Evolutionary conservation across 2,113 vertebrate species (phyloP).

Genomic region (Nesoenas mayeri): DNA sequence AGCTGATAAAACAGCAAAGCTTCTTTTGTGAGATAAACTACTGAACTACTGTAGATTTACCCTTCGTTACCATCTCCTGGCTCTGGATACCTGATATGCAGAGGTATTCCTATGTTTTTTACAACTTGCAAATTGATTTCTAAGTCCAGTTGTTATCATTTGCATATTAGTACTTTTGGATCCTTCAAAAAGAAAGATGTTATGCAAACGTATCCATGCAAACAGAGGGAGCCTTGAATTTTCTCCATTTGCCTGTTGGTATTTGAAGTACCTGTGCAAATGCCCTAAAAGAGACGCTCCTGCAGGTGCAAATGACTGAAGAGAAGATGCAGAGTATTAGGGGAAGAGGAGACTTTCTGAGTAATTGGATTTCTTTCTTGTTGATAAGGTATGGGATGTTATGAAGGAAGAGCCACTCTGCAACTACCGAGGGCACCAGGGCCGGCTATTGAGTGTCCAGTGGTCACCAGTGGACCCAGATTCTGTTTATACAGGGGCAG

Average conservation of each 20-base stretch:
- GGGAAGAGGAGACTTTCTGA: neutral
- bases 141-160: neutral
- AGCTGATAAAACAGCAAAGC: neutral
- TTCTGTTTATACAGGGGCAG: constrained; percentile 89
- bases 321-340: neutral
- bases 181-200: neutral
- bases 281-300: neutral
- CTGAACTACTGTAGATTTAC: neutral
- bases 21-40: neutral
- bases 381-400: constrained; percentile 90
- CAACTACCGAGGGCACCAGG: constrained; percentile 92
- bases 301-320: neutral
- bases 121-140: neutral
- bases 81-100: neutral
- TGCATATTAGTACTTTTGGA: neutral
- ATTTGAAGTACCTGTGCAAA: neutral
- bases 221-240: neutral
- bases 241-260: neutral
- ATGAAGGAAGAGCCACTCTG: constrained; percentile 84
- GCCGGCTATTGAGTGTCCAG: constrained; percentile 86
- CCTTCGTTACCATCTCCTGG: neutral
- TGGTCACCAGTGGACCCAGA: constrained; percentile 93
- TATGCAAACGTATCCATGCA: neutral
- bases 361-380: neutral
- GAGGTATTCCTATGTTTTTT: neutral